Evolutionary conservation across 1,140 invertebrate species (phyloP).

Genomic region (Lepidurus packardi): DNA sequence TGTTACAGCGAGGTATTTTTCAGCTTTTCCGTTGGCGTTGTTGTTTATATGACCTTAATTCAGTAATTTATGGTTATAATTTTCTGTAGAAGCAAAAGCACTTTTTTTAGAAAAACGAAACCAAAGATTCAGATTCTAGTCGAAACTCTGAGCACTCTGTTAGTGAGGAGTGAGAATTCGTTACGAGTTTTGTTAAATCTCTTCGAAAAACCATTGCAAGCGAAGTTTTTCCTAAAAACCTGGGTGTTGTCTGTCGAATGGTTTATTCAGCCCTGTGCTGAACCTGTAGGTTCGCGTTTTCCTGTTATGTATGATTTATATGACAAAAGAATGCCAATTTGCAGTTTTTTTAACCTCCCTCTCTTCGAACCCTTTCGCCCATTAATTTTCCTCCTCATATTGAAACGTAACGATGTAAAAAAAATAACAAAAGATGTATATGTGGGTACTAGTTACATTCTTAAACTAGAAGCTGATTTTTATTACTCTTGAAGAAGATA

Average conservation of each 20-base stretch:
- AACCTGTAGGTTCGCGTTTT: slow-evolving; percentile 10
- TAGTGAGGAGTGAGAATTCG: not conserved
- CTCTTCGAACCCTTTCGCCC: slow-evolving; percentile 7
- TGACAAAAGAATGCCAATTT: slow-evolving; percentile 16
- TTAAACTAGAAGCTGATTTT: not conserved
- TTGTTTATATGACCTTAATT: not conserved
- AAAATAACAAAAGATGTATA: slow-evolving; percentile 12
- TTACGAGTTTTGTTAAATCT: not conserved
- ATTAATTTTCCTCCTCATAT: not conserved
- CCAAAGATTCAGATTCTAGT: not conserved
- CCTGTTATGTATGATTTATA: slow-evolving; percentile 15
- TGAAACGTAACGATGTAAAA: slow-evolving; percentile 15
- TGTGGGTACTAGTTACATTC: slow-evolving; percentile 1
- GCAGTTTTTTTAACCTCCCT: not conserved
- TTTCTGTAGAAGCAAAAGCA: not conserved
- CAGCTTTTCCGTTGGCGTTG: not conserved
- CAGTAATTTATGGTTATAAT: not conserved
- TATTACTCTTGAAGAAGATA: not conserved
- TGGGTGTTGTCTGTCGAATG: slow-evolving; percentile 21
- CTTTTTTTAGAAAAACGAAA: not conserved
- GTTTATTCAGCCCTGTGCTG: slow-evolving; percentile 3
- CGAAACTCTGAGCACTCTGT: not conserved
- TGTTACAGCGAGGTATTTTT: not conserved
- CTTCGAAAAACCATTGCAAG: not conserved
- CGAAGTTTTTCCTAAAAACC: not conserved